Base-by-base conservation (phyloP, 1,140 invertebrate species). In the Meloidogyne exigua region DNA sequence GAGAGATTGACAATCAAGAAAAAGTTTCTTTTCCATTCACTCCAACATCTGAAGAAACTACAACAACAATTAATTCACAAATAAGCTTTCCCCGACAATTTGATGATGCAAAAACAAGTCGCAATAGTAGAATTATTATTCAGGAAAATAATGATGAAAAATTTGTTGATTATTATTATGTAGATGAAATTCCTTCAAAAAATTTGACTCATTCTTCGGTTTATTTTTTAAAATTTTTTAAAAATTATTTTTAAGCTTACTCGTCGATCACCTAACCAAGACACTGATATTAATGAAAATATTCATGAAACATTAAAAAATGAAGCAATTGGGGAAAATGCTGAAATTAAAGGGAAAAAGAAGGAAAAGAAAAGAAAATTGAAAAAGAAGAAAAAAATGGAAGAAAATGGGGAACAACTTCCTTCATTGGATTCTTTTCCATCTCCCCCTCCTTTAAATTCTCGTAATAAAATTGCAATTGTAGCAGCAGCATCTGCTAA, bases 371-470 rank as follows among this genome's bases (percentile, higher is more conserved):
- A 68, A 5, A 23, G 66, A 9, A 68, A 42, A 68, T 25, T 21
- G 5, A 68, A 23, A 42, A 42, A 36, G 66, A 68, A 68, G 66
- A 68, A 68, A 13, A 42, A 32, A 68, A 21, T 7, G 0, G 66
- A 68, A 18, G 21, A 21, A 68, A 68, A n/a, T 36, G 21, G 9
- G n/a, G 21, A 62, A 42, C 39, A 69, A 36, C 69, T 69, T 28
- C 65, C 57, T 26, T 36, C 75, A 3, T 57, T 76, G 1, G 75
- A 71, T 10, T 68, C 68, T 25, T 69, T 69, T 74, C 75, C 66
- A 70, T 68, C 75, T 18, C 68, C 68, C 0, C 75, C 75, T 18
- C 42, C 68, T 18, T 42, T 69, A 32, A 25, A 62, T 28, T 32
- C 42, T 21, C 44, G 32, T 23, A 25, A 13, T 21, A 72, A 39